Evolutionary conservation across 2,888 invertebrate genomes (phyloP), one percentile per base, ranked within the genome.

Genomic region (Andrena minutula): DNA sequence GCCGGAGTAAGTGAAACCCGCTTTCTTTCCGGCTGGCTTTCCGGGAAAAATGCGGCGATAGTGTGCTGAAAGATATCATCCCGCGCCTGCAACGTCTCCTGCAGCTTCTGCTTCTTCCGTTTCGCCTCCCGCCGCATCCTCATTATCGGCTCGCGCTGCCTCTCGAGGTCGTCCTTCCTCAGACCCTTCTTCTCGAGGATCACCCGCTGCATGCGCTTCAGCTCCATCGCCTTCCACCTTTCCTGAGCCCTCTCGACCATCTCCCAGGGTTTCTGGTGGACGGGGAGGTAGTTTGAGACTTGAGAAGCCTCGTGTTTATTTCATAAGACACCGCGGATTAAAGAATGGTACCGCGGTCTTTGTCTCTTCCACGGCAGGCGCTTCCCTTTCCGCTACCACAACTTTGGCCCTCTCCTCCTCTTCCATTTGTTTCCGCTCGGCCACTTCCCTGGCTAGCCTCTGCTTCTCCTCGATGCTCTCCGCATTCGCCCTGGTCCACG

Each of bases 1-100:
- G 69, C 2, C 26, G 69, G 66, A 2, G 53, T 64, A 47, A 74
- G 7, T 7, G 79, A 68, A 26, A 66, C 35, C 28, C 20, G 56
- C 94, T 65, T 94, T 94, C 3, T 93, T 90, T 84, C 82, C 20
- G n/a, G n/a, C 10, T 71, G 28, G 63, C 89, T 95, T 89, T 96
- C 95, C 0, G 96, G 96, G 87, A 96, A 96, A 16, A 96, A 91
- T 91, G 93, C 94, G 85, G 95, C 95, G 0, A 96, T 95, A 0
- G 96, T 96, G 53, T 96, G 96, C 84, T 96, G 95, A 88, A 97
- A 97, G 85, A 97, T 95, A 5, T 94, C 94, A 82, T 95, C 95
- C 80, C 95, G 95, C 83, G 95, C 94, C 89, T 95, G 95, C 93
- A 96, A 94, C 35, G 95, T 95, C 69, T 95, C 95, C 28, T 94